These are phyloP conservation scores for Furcifer pardalis DNA, from an alignment of 2,797 vertebrate species.

Conservation along the genomic window DNA sequence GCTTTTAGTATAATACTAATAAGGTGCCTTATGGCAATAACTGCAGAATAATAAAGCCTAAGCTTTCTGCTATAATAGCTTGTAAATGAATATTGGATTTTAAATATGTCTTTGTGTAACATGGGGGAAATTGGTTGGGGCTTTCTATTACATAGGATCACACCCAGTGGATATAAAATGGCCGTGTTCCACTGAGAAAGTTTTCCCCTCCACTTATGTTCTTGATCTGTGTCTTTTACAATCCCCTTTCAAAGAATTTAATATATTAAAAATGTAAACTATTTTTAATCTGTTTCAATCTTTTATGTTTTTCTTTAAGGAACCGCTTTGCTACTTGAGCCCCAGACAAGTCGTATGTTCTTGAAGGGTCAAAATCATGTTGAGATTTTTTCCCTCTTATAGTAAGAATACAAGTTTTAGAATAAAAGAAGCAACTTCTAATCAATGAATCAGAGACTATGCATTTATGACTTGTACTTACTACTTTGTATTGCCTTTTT, in stretches of 20 bases:
- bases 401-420: background rate
- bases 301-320: background rate
- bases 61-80: background rate
- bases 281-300: background rate
- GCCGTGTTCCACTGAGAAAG: background rate
- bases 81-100: background rate
- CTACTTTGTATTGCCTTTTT: background rate
- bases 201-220: too few species aligned
- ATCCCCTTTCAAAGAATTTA: background rate
- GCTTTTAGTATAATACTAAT: constrained; percentile 8
- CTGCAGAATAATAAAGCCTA: background rate
- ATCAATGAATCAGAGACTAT: too few species aligned
- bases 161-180: background rate
- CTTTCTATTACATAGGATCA: background rate
- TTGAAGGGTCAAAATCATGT: background rate
- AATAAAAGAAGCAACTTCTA: background rate
- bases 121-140: background rate
- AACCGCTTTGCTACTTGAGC: background rate
- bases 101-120: background rate
- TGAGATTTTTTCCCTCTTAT: background rate
- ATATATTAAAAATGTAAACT: background rate
- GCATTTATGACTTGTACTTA: too few species aligned
- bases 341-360: background rate
- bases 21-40: background rate
- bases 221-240: background rate